Evolutionary conservation across 2,113 vertebrate genomes (phyloP), one percentile per base, ranked within the genome.

Genomic region (Trematomus loennbergii): DNA sequence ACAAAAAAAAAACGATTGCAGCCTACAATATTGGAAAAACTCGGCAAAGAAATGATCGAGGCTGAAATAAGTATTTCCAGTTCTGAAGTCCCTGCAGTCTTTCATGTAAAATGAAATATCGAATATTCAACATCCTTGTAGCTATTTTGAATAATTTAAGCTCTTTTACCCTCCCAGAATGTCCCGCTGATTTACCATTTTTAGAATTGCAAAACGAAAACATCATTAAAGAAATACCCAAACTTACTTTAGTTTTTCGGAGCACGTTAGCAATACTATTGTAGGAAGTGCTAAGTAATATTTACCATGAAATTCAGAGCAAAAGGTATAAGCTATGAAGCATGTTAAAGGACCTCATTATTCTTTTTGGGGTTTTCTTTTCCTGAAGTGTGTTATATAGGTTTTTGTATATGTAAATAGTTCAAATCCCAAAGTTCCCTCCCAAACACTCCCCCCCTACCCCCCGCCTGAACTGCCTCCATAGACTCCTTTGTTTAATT

Each of bases 101-200:
- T 53, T 49, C 33, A 53, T 45, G 58, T 67, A 65, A 64, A 36
- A 36, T 40, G 36, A 72, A 67, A 68, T 71, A 25, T 53, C 79
- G 45, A 18, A 60, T 9, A 83, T 62, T 55, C 59, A 57, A 64
- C 72, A 50, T 49, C 68, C 77, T 72, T 72, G 43, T 9, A 58
- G 50, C 59, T 64, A 16, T 11, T 49, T 18, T 75, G n/a, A 75
- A 60, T 43, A 48, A 66, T 54, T 65, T 80, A 1, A 33, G 61
- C 45, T 62, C 33, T 79, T 79, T 55, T 54, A 61, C 46, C 25
- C 18, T 9, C 60, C 33, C 3, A 72, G 0, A 22, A 70, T 22
- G 2, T 17, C 3, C 57, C 15, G 22, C 25, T 12, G 12, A 25
- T 63, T 16, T 58, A 60, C 20, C 0, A 55, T 62, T 40, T 4